These are phyloP conservation scores for Donacobius atricapilla DNA, from an alignment of 2,113 vertebrate species.

Conservation along the genomic window DNA sequence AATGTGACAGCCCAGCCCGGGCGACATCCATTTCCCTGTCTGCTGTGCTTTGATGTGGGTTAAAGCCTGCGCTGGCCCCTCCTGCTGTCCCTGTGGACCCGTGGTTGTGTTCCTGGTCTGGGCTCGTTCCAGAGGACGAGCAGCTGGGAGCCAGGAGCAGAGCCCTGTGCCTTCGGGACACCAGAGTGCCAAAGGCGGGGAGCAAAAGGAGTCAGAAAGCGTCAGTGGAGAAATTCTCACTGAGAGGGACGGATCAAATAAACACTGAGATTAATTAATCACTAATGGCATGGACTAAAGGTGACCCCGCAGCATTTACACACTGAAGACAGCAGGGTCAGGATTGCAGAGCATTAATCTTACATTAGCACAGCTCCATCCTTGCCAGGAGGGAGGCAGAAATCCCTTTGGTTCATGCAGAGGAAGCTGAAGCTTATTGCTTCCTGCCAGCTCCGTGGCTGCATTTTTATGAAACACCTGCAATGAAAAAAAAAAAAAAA, in stretches of 20 bases:
- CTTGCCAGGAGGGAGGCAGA: slow-evolving; percentile 53
- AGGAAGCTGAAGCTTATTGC: slow-evolving; percentile 62
- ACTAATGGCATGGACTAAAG: slow-evolving; percentile 12
- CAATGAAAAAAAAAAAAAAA: not conserved
- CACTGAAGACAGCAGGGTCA: slow-evolving; percentile 22
- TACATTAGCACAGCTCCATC: slow-evolving; percentile 24
- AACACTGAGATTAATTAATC: slow-evolving; percentile 56
- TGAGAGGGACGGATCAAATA: slow-evolving; percentile 14
- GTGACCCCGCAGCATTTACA: slow-evolving; percentile 42
- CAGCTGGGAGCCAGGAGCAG: not conserved
- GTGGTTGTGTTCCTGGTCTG: not conserved
- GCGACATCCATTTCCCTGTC: not conserved
- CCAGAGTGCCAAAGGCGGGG: not conserved
- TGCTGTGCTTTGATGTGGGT: not conserved
- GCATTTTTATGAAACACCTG: slow-evolving; percentile 67
- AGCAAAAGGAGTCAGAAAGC: not conserved
- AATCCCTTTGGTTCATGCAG: slow-evolving; percentile 47
- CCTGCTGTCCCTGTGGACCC: not conserved
- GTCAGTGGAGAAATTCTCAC: not conserved
- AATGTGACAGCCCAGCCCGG: not conserved
- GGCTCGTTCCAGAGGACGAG: not conserved
- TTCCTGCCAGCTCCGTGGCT: slow-evolving; percentile 52
- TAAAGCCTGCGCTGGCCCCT: not conserved
- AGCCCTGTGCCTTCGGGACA: not conserved
- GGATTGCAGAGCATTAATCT: slow-evolving; percentile 43